Base-by-base conservation (phyloP, 1,140 invertebrate species). In the Drosophila carrolli region DNA sequence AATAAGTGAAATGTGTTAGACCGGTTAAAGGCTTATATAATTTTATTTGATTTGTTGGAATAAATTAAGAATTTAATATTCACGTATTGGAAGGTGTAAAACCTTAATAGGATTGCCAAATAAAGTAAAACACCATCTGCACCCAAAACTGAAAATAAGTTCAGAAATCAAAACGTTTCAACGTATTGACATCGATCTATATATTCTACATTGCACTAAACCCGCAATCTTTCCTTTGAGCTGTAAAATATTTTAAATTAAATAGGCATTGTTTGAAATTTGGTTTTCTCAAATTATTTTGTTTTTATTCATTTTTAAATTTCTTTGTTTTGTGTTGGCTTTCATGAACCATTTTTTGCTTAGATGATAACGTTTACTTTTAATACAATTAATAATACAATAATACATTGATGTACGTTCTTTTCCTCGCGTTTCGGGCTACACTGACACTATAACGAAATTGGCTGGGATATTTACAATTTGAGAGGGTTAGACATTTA, bases 371-470 rank as follows among this genome's bases (percentile, higher is more conserved):
- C 53, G 58, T 65, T 77, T 66, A 72, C 51, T 58, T 85, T 78
- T 66, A 86, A 80, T 86, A 88, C 71, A 86, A 85, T 86, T 86
- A 86, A 88, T 86, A 86, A 86, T 86, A 86, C 71, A 86, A 80
- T 86, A 86, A 86, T 86, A 86, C 83, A 86, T 77, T 89, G 75
- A 77, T 62, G 75, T 59, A 79, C 61, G 60, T 80, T 56, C 76
- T 66, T 71, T 75, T 50, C 68, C 54, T 67, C 29, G 47, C 35
- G 38, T 70, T 77, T 48, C 55, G 59, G 72, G 55, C 37, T 61
- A 72, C 62, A 65, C 68, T 71, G 51, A 53, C 32, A 43, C 76
- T 84, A 74, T 73, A 83, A 84, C 81, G 81, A 84, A 71, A 57
- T 71, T 27, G 46, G 60, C 46, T 73, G 73, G 62, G 53, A 74